Conservation (phyloP, 2,888 invertebrate species). For the Opisthograptis luteolata region DNA sequence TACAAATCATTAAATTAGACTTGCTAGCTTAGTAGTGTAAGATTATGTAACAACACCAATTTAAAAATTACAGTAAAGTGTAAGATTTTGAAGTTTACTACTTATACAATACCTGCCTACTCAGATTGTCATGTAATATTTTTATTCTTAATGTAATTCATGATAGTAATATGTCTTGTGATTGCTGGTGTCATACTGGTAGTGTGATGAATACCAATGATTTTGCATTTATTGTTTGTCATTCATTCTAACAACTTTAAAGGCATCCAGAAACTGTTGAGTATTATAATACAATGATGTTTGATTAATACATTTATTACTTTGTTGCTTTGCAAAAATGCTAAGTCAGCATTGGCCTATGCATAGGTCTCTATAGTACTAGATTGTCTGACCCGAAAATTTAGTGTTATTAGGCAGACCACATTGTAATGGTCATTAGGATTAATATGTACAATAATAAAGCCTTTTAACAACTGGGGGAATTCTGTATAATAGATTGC, state of each 20-base stretch:
- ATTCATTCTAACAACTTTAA: not conserved
- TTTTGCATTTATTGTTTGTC: constrained; percentile 23
- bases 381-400: too few species aligned
- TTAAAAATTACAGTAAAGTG: not conserved
- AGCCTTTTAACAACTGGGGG: too few species aligned
- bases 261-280: not conserved
- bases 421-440: too few species aligned
- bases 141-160: not conserved
- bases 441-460: too few species aligned
- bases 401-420: too few species aligned
- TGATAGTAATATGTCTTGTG: not conserved
- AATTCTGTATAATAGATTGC: too few species aligned
- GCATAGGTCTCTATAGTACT: too few species aligned
- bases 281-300: too few species aligned
- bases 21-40: constrained; percentile 14
- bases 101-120: not conserved
- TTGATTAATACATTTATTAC: too few species aligned
- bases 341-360: too few species aligned
- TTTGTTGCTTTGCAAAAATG: too few species aligned
- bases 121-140: not conserved
- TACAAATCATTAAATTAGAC: constrained; percentile 27
- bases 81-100: not conserved
- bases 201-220: constrained; percentile 1
- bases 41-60: constrained; percentile 19
- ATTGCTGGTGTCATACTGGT: not conserved